phyloP scores from a whole-genome alignment of 2,888 invertebrate species.

The Unio pictorum region DNA sequence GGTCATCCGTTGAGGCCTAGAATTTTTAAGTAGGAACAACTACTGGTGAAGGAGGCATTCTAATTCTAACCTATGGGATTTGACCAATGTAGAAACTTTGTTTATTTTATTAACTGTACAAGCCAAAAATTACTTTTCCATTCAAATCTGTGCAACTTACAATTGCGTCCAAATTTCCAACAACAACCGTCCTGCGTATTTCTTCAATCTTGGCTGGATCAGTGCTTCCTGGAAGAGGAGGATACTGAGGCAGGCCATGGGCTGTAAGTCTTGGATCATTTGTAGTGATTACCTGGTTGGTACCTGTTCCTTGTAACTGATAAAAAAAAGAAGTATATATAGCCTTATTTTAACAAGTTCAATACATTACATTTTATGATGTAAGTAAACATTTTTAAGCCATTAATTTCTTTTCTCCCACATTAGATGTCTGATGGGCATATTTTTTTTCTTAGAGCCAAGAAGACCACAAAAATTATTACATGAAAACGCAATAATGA shows the following conservation, averaged over 20 bases:
- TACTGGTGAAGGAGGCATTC: no score
- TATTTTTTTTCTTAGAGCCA: neutral
- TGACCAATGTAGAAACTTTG: neutral
- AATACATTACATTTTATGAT: neutral
- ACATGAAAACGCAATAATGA: neutral
- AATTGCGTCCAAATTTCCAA: constrained; percentile 84
- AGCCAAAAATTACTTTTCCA: neutral
- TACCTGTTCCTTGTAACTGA: constrained; percentile 58
- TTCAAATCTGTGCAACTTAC: constrained; percentile 66
- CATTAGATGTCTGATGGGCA: neutral
- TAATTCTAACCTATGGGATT: no score
- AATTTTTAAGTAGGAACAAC: no score
- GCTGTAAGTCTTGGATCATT: constrained; percentile 88
- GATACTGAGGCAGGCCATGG: constrained; percentile 89
- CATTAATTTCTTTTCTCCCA: neutral
- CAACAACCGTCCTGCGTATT: constrained; percentile 91
- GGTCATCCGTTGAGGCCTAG: no score
- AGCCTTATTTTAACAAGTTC: neutral
- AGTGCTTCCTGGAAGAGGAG: constrained; percentile 76
- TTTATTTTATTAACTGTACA: neutral
- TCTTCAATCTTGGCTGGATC: constrained; percentile 95
- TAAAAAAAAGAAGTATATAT: constrained; percentile 10
- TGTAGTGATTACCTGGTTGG: constrained; percentile 63
- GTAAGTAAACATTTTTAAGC: no score
- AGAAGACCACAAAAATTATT: neutral